phyloP scores from a whole-genome alignment of 1,140 invertebrate species.

The Oscheius sp. region DNA sequence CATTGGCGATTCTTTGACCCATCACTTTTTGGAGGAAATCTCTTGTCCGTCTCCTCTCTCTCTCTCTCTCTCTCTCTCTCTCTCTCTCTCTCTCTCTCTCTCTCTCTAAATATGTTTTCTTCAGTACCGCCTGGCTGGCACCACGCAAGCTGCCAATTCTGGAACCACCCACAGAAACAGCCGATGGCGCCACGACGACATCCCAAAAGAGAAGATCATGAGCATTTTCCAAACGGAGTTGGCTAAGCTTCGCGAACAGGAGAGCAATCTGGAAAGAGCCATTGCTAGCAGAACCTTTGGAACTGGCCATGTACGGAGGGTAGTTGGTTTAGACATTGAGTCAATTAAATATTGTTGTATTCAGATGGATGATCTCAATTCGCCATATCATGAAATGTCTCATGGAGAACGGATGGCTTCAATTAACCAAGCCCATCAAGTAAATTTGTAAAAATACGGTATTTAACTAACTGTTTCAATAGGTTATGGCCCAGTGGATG shows the following conservation, averaged over 20 bases:
- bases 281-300: constrained; percentile 57
- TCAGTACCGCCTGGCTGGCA: constrained; percentile 2
- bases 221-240: constrained; percentile 94
- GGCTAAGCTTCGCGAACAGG: constrained; percentile 79
- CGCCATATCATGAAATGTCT: not conserved
- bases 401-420: not conserved
- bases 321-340: no score
- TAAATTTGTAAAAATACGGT: not conserved
- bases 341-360: not conserved
- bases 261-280: constrained; percentile 48
- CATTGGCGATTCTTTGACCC: no score
- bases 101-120: no score
- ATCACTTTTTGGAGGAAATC: no score
- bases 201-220: constrained; percentile 92
- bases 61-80: not conserved
- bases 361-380: not conserved
- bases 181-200: constrained; percentile 78
- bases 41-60: not conserved
- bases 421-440: constrained; percentile 10
- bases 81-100: not conserved
- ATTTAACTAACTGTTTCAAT: not conserved
- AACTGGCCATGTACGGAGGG: not conserved
- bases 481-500: constrained; percentile 71
- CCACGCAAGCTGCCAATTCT: constrained; percentile 6
- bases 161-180: constrained; percentile 68